Evolutionary conservation across 1,140 invertebrate genomes (phyloP).

Genomic region (Octopus bimaculoides): DNA sequence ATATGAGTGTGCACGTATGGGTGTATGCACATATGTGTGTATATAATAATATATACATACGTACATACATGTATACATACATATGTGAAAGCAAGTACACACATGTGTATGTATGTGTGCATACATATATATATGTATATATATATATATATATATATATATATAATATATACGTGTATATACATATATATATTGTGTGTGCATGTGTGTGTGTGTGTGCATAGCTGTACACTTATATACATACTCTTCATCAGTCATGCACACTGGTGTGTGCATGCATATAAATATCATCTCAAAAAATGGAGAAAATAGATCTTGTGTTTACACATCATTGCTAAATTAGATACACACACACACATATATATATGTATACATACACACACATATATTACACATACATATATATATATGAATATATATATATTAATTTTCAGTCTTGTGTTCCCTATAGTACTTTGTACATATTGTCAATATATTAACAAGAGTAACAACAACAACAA

Average conservation of each 20-base stretch:
- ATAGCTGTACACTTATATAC: not conserved
- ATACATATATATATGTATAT: not conserved
- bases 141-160: not conserved
- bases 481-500: no score
- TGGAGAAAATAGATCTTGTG: not conserved
- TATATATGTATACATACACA: no score
- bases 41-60: not conserved
- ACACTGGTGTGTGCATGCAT: not conserved
- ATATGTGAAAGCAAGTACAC: not conserved
- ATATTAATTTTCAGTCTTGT: no score
- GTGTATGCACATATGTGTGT: not conserved
- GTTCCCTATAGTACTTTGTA: no score
- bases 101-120: not conserved
- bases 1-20: not conserved
- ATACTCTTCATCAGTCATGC: not conserved
- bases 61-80: not conserved
- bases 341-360: no score
- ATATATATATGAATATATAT: no score
- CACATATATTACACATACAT: no score
- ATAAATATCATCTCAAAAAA: not conserved
- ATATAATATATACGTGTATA: not conserved
- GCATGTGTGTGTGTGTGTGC: not conserved
- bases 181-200: not conserved
- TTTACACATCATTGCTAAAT: not conserved
- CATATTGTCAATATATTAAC: no score